These are phyloP conservation scores for Baryphthengus martii DNA, from an alignment of 2,113 vertebrate species.

Conservation along the genomic window DNA sequence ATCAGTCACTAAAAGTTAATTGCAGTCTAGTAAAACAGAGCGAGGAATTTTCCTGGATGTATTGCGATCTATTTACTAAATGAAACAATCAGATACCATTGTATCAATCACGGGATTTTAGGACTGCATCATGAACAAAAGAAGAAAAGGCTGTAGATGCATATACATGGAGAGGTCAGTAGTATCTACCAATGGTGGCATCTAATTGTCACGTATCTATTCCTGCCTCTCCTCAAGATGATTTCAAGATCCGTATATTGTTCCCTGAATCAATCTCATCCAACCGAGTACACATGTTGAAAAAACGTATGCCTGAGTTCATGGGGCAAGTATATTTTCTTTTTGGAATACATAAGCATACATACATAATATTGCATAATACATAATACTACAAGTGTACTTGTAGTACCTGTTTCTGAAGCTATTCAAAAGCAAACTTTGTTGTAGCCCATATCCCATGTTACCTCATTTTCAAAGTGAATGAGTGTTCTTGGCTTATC, in stretches of 20 bases:
- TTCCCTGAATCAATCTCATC: neutral
- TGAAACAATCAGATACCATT: neutral
- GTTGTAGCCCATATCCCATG: neutral
- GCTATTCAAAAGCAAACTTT: neutral
- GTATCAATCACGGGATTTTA: neutral
- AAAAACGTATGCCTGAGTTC: neutral
- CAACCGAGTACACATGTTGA: neutral
- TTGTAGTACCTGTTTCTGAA: neutral
- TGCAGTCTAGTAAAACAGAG: neutral
- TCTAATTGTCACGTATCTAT: neutral
- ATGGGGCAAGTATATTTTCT: neutral
- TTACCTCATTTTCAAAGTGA: neutral
- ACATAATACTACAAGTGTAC: no score
- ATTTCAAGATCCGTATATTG: neutral
- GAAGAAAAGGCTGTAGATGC: neutral
- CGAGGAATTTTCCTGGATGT: neutral
- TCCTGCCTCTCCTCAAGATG: neutral
- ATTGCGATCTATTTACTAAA: constrained; percentile 4
- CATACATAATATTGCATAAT: no score
- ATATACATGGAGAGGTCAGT: neutral
- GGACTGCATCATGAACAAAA: neutral
- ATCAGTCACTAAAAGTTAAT: constrained; percentile 7
- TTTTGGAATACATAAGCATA: neutral
- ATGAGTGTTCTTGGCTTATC: neutral
- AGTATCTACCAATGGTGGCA: neutral